Base-by-base conservation (phyloP, 2,888 invertebrate species). In the Atethmia centrago region DNA sequence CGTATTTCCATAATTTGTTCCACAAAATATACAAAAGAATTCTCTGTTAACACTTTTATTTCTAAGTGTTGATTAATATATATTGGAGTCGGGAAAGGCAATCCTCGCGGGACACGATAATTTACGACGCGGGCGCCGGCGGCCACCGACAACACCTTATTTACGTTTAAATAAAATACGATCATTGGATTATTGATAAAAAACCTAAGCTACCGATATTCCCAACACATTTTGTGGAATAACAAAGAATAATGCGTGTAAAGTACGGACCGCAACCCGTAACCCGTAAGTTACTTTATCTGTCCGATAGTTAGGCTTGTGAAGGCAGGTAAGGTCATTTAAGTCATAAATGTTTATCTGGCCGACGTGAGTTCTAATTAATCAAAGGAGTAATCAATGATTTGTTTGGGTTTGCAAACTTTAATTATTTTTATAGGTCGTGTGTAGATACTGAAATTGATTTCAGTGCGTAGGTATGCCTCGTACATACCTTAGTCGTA, bases 151-250 rank as follows among this genome's bases (percentile, higher is more conserved):
- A 90, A 88, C 89, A 87, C 89, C 91, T 92, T 94, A 92, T 93
- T 94, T 93, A 92, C 92, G 92, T 91, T 92, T 92, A 93, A 94
- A 94, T 94, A 93, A 94, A 94, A 93, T 91, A 92, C 92, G 90
- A 91, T 91, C 90, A 92, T 90, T 92, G 90, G 89, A 84, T 90
- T 89, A 90, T 90, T 90, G 89, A 91, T 90, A 90, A 90, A 90
- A 90, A 89, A 84, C 84, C 87, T 82, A 86, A 81, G 80, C 73
- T 65, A 49, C 65, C 76, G 79, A 82, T 88, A 82, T 87, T 79
- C 72, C 70, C 78, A 71, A 74, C 79, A 85, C 73, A 78, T 86
- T 83, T 80, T 79, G 70, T 86, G 74, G 61, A 70, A 82, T 88
- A 89, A 88, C 67, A 80, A 81, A 73, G 77, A 87, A 47, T 77